A percentile compares a stretch with the other conserved stretches of the same genome.
phyloP scores from a whole-genome alignment of 30 jellyfish, hydroid and myxozoan genomes.

The Aurelia coerulea region DNA sequence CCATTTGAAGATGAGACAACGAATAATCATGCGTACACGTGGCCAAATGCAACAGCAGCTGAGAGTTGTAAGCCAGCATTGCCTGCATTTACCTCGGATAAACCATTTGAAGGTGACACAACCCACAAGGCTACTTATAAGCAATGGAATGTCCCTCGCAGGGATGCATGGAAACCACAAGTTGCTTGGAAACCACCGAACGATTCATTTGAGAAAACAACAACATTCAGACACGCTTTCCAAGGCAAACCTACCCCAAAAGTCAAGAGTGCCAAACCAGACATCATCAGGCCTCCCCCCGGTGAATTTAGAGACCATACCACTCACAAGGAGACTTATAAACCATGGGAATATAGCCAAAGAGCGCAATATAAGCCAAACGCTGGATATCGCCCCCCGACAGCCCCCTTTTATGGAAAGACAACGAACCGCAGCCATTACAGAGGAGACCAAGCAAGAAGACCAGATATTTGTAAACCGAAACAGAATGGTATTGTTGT shows the following conservation, averaged over 20 bases:
- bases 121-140: slow-evolving; percentile 80
- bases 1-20: slow-evolving; percentile 91
- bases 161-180: slow-evolving; percentile 85
- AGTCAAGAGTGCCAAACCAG: slow-evolving; percentile 91
- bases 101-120: slow-evolving; percentile 90
- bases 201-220: slow-evolving; percentile 75
- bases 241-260: slow-evolving; percentile 70
- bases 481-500: slow-evolving; percentile 71
- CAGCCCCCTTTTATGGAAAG: slow-evolving; percentile 92
- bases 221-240: slow-evolving; percentile 92
- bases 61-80: slow-evolving; percentile 89
- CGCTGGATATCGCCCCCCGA: slow-evolving; percentile 81
- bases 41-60: slow-evolving; percentile 91
- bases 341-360: slow-evolving; percentile 84
- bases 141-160: slow-evolving; percentile 77
- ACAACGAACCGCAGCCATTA: slow-evolving; percentile 85
- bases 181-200: slow-evolving; percentile 84
- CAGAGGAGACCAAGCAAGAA: slow-evolving; percentile 58
- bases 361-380: slow-evolving; percentile 66
- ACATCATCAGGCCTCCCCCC: slow-evolving; percentile 53
- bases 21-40: slow-evolving; percentile 76
- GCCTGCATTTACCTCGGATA: slow-evolving; percentile 57
- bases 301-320: slow-evolving; percentile 86
- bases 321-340: slow-evolving; percentile 94
- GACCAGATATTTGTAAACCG: slow-evolving; percentile 89